A percentile compares a stretch with the other conserved stretches of the same genome.
Evolutionary conservation across 2,888 invertebrate genomes (phyloP).

Genomic region (Chrysolina oricalcia): DNA sequence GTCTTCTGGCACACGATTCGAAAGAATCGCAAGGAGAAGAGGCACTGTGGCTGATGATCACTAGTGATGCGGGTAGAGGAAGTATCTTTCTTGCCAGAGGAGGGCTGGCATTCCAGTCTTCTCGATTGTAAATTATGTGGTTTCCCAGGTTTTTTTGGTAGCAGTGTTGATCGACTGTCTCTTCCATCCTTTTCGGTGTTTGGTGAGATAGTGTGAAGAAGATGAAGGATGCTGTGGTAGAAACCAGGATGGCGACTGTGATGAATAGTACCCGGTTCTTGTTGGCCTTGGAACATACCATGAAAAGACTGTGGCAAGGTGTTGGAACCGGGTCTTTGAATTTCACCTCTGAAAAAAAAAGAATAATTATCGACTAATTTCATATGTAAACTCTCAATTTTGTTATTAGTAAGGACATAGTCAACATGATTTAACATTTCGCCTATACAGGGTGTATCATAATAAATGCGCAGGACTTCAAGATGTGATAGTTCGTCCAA

Average conservation of each 20-base stretch:
- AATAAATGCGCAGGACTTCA: no score
- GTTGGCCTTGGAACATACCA: neutral
- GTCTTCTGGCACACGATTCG: constrained; percentile 71
- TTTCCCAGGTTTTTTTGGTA: neutral
- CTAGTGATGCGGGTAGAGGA: constrained; percentile 50
- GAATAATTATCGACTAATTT: neutral
- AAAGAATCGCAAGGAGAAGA: constrained; percentile 71
- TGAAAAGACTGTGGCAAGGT: neutral
- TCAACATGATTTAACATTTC: no score
- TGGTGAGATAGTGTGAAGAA: neutral
- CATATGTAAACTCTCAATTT: neutral
- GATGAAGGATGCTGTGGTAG: neutral
- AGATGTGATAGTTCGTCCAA: no score
- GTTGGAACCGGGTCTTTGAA: neutral
- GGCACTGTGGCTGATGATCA: constrained; percentile 73
- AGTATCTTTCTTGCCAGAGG: constrained; percentile 58
- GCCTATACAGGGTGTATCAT: no score
- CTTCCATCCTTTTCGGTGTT: neutral
- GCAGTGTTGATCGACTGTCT: neutral
- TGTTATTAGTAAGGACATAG: neutral
- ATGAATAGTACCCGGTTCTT: neutral
- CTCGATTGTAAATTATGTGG: neutral
- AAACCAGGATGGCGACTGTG: neutral
- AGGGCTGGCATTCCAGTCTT: constrained; percentile 77
- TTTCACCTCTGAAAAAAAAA: constrained; percentile 26